Evolutionary conservation across 2,797 vertebrate genomes (phyloP).

Genomic region (Chaenodraco wilsoni): DNA sequence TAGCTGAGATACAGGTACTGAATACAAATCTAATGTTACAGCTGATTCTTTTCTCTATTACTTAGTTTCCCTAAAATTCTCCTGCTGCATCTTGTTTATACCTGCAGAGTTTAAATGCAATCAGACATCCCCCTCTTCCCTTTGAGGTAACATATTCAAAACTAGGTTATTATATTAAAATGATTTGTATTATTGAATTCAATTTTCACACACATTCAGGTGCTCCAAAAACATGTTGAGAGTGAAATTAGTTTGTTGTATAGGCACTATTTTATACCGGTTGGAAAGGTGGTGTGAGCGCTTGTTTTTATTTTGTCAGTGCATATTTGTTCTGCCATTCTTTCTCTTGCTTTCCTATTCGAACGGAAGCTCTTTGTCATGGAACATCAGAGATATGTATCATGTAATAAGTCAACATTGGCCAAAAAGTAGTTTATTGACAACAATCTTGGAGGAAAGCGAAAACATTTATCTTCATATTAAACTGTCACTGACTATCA

Average conservation of each 20-base stretch:
- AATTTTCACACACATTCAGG: conserved; percentile 20
- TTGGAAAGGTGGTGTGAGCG: conserved; percentile 4
- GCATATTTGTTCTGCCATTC: conserved; percentile 23
- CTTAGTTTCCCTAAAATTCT: conserved; percentile 21
- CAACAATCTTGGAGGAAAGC: conserved; percentile 15
- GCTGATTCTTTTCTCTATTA: conserved; percentile 27
- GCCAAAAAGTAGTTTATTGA: neutral
- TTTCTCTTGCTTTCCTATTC: conserved; percentile 30
- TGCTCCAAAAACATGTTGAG: conserved; percentile 19
- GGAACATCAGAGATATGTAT: conserved; percentile 33
- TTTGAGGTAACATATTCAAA: conserved; percentile 30
- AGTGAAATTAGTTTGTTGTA: conserved; percentile 40
- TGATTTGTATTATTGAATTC: conserved; percentile 1
- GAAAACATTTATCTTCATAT: conserved; percentile 11
- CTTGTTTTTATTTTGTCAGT: conserved; percentile 54
- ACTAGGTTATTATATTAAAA: neutral
- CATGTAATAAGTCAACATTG: conserved; percentile 3
- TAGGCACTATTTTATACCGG: neutral
- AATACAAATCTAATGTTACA: conserved; percentile 46
- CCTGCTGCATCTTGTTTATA: conserved; percentile 6
- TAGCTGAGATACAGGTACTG: conserved; percentile 31
- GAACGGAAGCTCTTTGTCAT: conserved; percentile 28
- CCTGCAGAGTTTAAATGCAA: conserved; percentile 15
- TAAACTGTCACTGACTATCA: no score
- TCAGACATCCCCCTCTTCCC: conserved; percentile 43